A percentile compares a stretch with the other conserved stretches of the same genome.
Conservation (phyloP, 2,888 invertebrate species). For the Sussaba pulchella region DNA sequence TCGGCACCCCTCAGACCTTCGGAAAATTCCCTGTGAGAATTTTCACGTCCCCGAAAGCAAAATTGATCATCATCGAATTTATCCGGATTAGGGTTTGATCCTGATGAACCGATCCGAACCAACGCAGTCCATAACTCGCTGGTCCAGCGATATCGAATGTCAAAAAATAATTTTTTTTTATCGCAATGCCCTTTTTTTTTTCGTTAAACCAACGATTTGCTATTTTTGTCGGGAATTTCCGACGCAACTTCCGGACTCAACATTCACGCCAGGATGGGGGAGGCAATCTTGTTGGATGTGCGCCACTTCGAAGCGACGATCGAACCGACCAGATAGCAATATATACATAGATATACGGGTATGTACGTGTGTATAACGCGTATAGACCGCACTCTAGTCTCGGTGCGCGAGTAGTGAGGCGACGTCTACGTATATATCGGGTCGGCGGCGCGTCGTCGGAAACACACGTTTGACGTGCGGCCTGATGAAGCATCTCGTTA, state of each 20-base stretch:
- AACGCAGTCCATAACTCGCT: no score
- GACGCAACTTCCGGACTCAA: conserved; percentile 23
- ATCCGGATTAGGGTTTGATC: background rate
- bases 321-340: conserved; percentile 32
- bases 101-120: background rate
- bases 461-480: conserved; percentile 53
- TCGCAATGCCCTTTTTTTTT: no score
- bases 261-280: background rate
- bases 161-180: background rate
- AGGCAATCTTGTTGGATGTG: background rate
- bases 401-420: background rate
- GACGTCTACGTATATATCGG: conserved; percentile 2
- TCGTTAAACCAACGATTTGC: conserved; percentile 1
- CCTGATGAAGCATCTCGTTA: conserved; percentile 61
- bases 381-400: conserved; percentile 17
- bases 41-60: background rate
- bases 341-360: background rate
- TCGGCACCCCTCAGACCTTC: conserved; percentile 2
- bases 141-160: no score
- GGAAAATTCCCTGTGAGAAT: background rate
- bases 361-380: no score
- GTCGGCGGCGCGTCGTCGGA: conserved; percentile 27
- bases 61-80: conserved; percentile 13
- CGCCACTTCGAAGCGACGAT: conserved; percentile 27
- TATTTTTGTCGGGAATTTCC: conserved; percentile 21